Evolutionary conservation across 2,797 vertebrate species (phyloP).

Genomic region (Arnoldichthys spilopterus): DNA sequence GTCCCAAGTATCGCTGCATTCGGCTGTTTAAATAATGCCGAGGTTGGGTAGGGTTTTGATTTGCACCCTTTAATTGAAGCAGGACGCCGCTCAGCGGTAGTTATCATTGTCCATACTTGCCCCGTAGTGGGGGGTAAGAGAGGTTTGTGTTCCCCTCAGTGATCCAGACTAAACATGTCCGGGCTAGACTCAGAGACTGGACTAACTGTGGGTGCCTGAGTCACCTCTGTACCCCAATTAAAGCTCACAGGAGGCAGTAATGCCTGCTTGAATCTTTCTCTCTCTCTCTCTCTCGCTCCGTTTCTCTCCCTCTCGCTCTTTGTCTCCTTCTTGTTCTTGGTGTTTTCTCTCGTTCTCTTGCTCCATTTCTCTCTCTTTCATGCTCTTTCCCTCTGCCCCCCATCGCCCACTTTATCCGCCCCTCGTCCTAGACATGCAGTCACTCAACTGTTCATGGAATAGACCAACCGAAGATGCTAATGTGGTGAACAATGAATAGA

Average conservation of each 20-base stretch:
- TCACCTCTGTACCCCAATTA: conserved; percentile 75
- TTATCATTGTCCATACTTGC: conserved; percentile 59
- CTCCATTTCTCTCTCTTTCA: neutral
- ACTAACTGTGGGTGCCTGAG: conserved; percentile 60
- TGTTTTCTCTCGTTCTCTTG: neutral
- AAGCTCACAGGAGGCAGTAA: conserved; percentile 78
- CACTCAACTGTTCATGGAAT: neutral
- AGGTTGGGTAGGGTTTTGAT: conserved; percentile 34
- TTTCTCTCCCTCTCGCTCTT: neutral
- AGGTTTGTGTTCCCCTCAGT: conserved; percentile 66
- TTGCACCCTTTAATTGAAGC: conserved; percentile 60
- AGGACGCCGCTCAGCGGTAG: conserved; percentile 52
- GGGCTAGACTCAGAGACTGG: conserved; percentile 72
- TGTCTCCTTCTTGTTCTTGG: neutral
- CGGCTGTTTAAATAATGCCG: conserved; percentile 13
- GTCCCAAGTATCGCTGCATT: neutral
- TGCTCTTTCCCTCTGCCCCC: no score
- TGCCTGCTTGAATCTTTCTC: conserved; percentile 36
- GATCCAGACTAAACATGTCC: conserved; percentile 83
- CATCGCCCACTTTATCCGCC: no score
- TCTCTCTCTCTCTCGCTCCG: neutral
- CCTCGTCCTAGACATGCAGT: no score
- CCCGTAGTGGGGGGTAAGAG: conserved; percentile 50
- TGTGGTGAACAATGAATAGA: neutral
- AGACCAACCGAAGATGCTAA: neutral